A percentile compares a stretch with the other conserved stretches of the same genome.
These are phyloP conservation scores for Calameuta pallipes DNA, from an alignment of 2,888 invertebrate genomes.

Conservation along the genomic window DNA sequence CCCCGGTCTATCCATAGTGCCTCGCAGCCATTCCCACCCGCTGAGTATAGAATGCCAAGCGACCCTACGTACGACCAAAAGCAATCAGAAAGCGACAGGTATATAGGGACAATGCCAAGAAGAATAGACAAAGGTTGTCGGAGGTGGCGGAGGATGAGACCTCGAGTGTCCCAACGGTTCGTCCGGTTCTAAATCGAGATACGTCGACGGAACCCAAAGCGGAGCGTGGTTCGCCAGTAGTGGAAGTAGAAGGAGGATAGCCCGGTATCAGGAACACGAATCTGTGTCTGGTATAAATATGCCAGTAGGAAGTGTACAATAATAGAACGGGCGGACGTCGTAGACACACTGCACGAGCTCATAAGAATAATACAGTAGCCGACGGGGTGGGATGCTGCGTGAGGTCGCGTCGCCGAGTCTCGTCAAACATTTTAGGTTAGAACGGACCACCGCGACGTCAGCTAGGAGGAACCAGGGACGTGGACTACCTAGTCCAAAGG, in stretches of 20 bases:
- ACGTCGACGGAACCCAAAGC: slow-evolving; percentile 24
- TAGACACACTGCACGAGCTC: slow-evolving; percentile 24
- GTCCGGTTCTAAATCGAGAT: slow-evolving; percentile 28
- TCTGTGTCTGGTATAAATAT: slow-evolving; percentile 49
- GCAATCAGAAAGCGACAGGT: neutral
- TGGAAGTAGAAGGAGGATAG: slow-evolving; percentile 24
- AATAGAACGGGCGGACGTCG: slow-evolving; percentile 46
- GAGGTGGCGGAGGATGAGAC: neutral
- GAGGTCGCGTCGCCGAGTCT: slow-evolving; percentile 11
- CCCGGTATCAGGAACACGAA: slow-evolving; percentile 37
- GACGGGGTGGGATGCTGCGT: slow-evolving; percentile 20
- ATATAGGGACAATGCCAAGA: neutral
- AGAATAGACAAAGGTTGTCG: neutral
- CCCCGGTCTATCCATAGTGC: neutral
- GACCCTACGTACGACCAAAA: neutral
- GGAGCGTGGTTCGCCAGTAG: slow-evolving; percentile 12
- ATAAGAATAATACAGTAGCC: slow-evolving; percentile 13
- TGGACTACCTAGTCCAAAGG: neutral
- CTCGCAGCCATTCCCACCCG: neutral
- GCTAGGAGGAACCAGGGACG: neutral
- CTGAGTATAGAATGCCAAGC: neutral
- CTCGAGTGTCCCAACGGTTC: neutral
- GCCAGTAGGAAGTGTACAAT: slow-evolving; percentile 56
- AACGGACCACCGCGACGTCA: neutral
- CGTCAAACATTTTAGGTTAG: neutral